A percentile compares a stretch with the other conserved stretches of the same genome.
phyloP scores from a whole-genome alignment of 2,113 vertebrate species.

The Ptilorrhoa leucosticta region DNA sequence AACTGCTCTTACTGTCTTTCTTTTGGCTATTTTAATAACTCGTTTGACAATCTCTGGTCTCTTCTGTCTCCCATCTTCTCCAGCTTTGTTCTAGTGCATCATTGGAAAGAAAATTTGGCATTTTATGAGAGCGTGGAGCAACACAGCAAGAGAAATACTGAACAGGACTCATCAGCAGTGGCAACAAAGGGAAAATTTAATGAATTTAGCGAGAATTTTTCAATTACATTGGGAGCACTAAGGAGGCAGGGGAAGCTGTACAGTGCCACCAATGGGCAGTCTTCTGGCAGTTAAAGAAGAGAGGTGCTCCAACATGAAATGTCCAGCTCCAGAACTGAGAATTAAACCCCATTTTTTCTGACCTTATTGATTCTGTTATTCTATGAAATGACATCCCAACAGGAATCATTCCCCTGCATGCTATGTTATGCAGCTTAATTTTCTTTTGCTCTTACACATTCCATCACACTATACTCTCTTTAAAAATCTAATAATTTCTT shows the following conservation, averaged over 20 bases:
- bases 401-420: neutral
- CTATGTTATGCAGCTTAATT: neutral
- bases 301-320: neutral
- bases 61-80: neutral
- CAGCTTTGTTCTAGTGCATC: neutral
- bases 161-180: neutral
- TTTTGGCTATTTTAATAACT: neutral
- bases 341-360: neutral
- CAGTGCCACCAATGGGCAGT: neutral
- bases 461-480: neutral
- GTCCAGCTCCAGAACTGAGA: neutral
- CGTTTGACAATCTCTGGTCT: neutral
- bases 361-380: neutral
- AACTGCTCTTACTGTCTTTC: neutral
- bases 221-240: neutral
- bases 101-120: neutral
- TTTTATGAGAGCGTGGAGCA: neutral
- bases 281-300: neutral
- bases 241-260: neutral
- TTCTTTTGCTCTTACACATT: neutral
- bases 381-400: neutral
- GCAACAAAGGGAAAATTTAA: neutral
- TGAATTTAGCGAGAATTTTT: neutral
- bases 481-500: neutral
- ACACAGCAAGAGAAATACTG: neutral